Evolutionary conservation across 2,888 invertebrate genomes (phyloP), one percentile per base, ranked within the genome.

Genomic region (Dugesia japonica): DNA sequence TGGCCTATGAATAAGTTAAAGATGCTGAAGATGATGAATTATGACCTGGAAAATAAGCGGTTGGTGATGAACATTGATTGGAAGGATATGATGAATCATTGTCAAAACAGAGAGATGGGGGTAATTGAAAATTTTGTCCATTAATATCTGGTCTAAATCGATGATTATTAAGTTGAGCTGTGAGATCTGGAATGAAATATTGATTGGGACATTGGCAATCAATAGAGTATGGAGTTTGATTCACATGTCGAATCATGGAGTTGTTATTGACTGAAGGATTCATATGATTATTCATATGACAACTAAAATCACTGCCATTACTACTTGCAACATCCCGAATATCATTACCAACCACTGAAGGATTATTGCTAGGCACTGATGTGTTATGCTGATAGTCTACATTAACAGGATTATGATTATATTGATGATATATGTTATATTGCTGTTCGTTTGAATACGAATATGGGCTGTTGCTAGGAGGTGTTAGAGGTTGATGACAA

Each of bases 71-170:
- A 56, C 17, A 56, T 56, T 56, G 56, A n/a, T 56, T 56, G 7
- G 56, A 56, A 56, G 56, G 56, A 56, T 56, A 56, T 56, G 56
- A 56, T 20, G 56, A 56, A 56, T 56, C 56, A 56, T 56, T 56
- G 56, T 56, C 56, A 56, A 56, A 56, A n/a, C 56, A 56, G 17
- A 56, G 56, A 56, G 56, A 56, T 9, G 56, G 56, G 56, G 56
- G 56, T 56, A 56, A n/a, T n/a, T 56, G 56, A 56, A 56, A 56
- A n/a, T 56, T 56, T n/a, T 56, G 56, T 56, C 56, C 56, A 56
- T n/a, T 56, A 9, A 56, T 9, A 56, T 56, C 56, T 56, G 56
- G 56, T 56, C 56, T 56, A n/a, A 56, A 56, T 4, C 17, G 56
- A 56, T 4, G 56, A 56, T 56, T 56, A 56, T 56, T 56, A n/a